A percentile compares a stretch with the other conserved stretches of the same genome.
These are phyloP conservation scores for Drosophila rhopaloa DNA, from an alignment of 1,140 invertebrate species.

Conservation along the genomic window DNA sequence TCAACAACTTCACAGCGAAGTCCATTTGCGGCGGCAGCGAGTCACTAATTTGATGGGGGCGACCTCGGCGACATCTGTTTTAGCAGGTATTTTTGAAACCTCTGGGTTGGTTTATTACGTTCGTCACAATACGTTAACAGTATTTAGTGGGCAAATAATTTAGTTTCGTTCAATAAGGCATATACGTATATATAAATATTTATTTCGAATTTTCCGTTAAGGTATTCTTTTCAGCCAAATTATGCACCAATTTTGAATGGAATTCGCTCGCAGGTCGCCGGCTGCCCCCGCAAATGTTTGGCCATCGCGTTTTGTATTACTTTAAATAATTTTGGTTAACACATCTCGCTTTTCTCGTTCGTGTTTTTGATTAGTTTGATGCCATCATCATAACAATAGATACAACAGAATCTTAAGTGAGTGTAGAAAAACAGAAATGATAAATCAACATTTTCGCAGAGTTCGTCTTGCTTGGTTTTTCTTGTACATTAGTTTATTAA, in stretches of 20 bases:
- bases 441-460: slow-evolving; percentile 50
- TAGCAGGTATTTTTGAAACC: slow-evolving; percentile 84
- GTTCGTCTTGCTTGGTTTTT: slow-evolving; percentile 35
- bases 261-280: slow-evolving; percentile 24
- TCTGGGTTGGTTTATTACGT: slow-evolving; percentile 64
- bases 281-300: slow-evolving; percentile 18
- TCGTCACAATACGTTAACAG: slow-evolving; percentile 30
- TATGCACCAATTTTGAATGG: slow-evolving; percentile 66
- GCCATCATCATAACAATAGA: slow-evolving; percentile 58
- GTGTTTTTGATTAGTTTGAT: slow-evolving; percentile 60
- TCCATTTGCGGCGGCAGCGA: slow-evolving; percentile 43
- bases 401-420: slow-evolving; percentile 54
- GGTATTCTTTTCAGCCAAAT: slow-evolving; percentile 61
- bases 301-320: slow-evolving; percentile 22
- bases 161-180: slow-evolving; percentile 63
- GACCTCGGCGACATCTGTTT: slow-evolving; percentile 48
- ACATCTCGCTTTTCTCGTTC: slow-evolving; percentile 21
- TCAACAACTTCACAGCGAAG: slow-evolving; percentile 62
- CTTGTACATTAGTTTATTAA: slow-evolving; percentile 49
- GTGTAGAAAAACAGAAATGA: slow-evolving; percentile 46
- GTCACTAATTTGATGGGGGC: neutral
- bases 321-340: slow-evolving; percentile 55
- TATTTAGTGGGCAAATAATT: slow-evolving; percentile 54
- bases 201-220: slow-evolving; percentile 50
- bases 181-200: slow-evolving; percentile 60